A percentile compares a stretch with the other conserved stretches of the same genome.
phyloP scores from a whole-genome alignment of 1,140 invertebrate species.

The Pectinophora gossypiella region DNA sequence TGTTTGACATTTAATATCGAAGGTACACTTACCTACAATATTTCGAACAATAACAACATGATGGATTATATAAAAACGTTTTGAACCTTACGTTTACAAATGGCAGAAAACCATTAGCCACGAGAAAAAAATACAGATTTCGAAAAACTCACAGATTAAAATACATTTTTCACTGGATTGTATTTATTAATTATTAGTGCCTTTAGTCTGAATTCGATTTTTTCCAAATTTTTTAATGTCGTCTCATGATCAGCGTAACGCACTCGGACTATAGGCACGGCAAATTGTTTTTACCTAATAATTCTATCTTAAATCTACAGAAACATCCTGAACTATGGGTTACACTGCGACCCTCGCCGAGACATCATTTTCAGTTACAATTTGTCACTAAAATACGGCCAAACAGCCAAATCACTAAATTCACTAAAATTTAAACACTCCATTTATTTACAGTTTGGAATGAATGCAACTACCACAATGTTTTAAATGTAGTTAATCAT shows the following conservation, averaged over 20 bases:
- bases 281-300: constrained; percentile 30
- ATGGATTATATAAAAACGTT: constrained; percentile 52
- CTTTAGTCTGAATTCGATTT: constrained; percentile 17
- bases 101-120: constrained; percentile 17
- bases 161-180: constrained; percentile 25
- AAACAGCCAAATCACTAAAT: constrained; percentile 37
- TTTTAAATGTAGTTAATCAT: not conserved
- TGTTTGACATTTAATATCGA: constrained; percentile 36
- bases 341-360: constrained; percentile 20
- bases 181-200: constrained; percentile 25
- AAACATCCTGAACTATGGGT: constrained; percentile 44
- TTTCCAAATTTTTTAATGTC: not conserved
- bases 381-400: constrained; percentile 45
- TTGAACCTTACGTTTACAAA: constrained; percentile 40
- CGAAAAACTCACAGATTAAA: constrained; percentile 32
- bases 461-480: constrained; percentile 3
- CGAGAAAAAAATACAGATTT: constrained; percentile 13
- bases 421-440: constrained; percentile 41
- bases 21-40: constrained; percentile 39
- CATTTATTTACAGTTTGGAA: constrained; percentile 34
- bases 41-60: constrained; percentile 54
- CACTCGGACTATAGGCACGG: constrained; percentile 17
- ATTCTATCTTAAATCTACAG: constrained; percentile 52
- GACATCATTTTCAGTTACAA: constrained; percentile 28
- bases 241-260: not conserved